Base-by-base conservation (phyloP, 2,888 invertebrate species). In the Nephrocerus scutellatus region DNA sequence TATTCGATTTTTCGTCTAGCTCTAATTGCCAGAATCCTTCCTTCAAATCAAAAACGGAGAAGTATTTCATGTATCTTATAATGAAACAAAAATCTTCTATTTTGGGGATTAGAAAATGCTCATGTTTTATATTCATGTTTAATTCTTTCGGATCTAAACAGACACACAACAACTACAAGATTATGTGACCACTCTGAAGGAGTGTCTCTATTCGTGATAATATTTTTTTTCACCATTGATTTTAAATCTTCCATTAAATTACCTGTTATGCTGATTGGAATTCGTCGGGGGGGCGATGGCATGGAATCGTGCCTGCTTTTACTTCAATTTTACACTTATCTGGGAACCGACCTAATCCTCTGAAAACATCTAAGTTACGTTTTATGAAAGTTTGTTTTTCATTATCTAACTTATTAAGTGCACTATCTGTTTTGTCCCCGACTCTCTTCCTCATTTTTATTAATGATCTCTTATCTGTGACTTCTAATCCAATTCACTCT, bases 201-300 rank as follows among this genome's bases (percentile, higher is more conserved):
- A 2, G 16, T n/a, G 6, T 36, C 33, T 25, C 12, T 20, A 9
- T 39, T 43, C 2, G 33, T 31, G 26, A 50, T 49, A n/a, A 50
- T 51, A 16, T 41, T 44, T 32, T 30, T 35, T 28, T 30, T 38
- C 39, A 46, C 45, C 43, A 38, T 50, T 19, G 42, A 16, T 22
- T 44, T 22, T 39, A 47, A 35, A 13, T 20, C 31, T 30, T 46
- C 32, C 43, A 44, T 13, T 47, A 40, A 19, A 45, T 45, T 35
- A 39, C 36, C 21, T 21, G 36, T 21, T 20, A 54, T 38, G 19
- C 48, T 32, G 6, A 52, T 39, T 19, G 53, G 48, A 8, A 53
- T n/a, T 45, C 43, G 15, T 52, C 26, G 10, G 40, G 40, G 19
- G 36, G 36, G 12, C 23, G 25, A 22, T 30, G 21, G 5, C 28